These are phyloP conservation scores for Nymphalis polychloros DNA, from an alignment of 2,888 invertebrate species.

Conservation along the genomic window DNA sequence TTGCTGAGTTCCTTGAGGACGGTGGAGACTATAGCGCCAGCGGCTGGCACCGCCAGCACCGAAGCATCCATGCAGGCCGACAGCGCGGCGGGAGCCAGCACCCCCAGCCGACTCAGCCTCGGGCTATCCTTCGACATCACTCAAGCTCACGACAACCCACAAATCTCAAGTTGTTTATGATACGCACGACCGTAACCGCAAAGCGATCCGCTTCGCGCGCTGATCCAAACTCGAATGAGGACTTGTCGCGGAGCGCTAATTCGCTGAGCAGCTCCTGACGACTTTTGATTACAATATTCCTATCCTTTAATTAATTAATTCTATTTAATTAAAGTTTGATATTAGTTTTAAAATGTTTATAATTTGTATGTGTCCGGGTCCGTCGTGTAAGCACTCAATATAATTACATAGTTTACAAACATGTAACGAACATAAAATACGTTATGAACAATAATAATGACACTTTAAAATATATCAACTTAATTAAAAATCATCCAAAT, in stretches of 20 bases:
- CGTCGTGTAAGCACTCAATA: too few species aligned
- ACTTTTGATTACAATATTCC: constrained; percentile 2
- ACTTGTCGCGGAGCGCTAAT: constrained; percentile 31
- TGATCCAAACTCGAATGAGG: constrained; percentile 60
- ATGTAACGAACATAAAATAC: too few species aligned
- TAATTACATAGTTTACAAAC: too few species aligned
- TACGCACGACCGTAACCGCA: constrained; percentile 71
- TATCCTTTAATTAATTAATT: not conserved
- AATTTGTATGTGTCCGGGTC: too few species aligned
- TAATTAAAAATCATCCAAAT: too few species aligned
- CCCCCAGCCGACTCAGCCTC: constrained; percentile 67
- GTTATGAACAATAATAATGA: too few species aligned
- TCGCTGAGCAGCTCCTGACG: not conserved
- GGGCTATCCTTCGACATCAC: constrained; percentile 68
- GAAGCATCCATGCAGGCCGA: constrained; percentile 77
- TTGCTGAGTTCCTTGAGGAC: constrained; percentile 76
- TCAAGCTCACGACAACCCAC: constrained; percentile 36
- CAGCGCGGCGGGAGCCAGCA: constrained; percentile 72
- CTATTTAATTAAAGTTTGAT: too few species aligned
- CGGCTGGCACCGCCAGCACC: constrained; percentile 73
- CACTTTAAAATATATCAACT: too few species aligned
- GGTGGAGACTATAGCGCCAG: constrained; percentile 74
- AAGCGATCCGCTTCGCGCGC: constrained; percentile 77
- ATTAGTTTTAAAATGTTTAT: too few species aligned
- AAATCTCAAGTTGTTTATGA: constrained; percentile 19